Conservation (phyloP, 1,140 invertebrate genomes). For the Leptinotarsa texana region DNA sequence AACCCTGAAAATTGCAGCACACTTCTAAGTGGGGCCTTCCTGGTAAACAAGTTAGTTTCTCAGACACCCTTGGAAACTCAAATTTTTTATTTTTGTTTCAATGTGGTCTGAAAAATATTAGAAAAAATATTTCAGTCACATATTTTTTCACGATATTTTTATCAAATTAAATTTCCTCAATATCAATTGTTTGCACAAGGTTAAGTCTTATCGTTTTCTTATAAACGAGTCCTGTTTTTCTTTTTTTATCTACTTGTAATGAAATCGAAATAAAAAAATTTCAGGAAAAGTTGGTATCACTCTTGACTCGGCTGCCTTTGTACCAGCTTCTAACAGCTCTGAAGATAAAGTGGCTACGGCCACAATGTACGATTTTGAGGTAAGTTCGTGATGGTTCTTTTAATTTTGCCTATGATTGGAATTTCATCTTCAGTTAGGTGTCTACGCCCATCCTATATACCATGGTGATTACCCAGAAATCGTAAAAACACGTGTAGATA, state of each 20-base stretch:
- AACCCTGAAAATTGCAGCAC: too few relatives aligned
- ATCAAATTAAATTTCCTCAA: neutral
- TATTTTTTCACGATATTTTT: neutral
- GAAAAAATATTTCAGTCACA: neutral
- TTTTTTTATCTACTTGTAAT: neutral
- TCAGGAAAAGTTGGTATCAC: neutral
- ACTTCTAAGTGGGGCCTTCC: too few relatives aligned
- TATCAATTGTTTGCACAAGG: neutral
- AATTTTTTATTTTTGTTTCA: neutral
- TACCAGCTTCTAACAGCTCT: slow-evolving; percentile 10
- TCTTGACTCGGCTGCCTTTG: neutral
- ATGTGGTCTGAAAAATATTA: neutral
- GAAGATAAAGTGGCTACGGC: neutral
- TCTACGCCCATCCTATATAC: slow-evolving; percentile 67
- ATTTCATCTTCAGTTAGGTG: slow-evolving; percentile 59
- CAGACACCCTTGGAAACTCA: neutral
- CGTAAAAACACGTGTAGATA: slow-evolving; percentile 60
- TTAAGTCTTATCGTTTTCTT: neutral
- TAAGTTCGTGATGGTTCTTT: neutral
- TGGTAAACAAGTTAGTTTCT: too few relatives aligned
- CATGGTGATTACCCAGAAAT: slow-evolving; percentile 65
- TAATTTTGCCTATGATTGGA: too few relatives aligned
- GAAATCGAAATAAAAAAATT: neutral
- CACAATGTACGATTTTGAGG: neutral
- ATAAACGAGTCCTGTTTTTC: neutral